These are phyloP conservation scores for Anguilla anguilla DNA, from an alignment of 2,797 vertebrate genomes.

Conservation along the genomic window DNA sequence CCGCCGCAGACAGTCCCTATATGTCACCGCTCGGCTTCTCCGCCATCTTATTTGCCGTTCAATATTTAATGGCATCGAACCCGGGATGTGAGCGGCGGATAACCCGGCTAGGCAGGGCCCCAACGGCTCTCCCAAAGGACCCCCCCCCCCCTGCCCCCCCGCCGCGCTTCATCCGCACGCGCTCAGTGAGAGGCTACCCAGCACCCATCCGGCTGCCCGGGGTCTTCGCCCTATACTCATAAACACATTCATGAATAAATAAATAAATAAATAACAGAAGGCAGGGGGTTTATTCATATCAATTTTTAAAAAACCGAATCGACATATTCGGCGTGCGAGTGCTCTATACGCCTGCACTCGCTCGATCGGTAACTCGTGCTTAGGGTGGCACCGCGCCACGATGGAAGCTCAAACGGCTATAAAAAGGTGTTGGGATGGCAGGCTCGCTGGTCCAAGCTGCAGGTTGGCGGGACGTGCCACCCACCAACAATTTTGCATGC, in stretches of 20 bases:
- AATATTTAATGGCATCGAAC: conserved; percentile 14
- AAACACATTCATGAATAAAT: conserved; percentile 1
- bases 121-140: background rate
- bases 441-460: too few relatives aligned
- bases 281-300: background rate
- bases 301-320: background rate
- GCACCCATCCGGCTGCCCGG: background rate
- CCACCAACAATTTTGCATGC: too few relatives aligned
- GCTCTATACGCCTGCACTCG: background rate
- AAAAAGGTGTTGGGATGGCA: too few relatives aligned
- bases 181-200: background rate
- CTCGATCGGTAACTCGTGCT: background rate
- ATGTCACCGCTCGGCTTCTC: background rate
- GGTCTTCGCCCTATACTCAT: background rate
- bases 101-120: background rate
- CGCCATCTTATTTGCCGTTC: background rate
- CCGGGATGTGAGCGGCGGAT: background rate
- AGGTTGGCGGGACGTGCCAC: too few relatives aligned
- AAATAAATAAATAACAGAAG: background rate
- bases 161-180: background rate
- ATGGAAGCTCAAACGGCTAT: background rate
- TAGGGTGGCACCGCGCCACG: too few relatives aligned
- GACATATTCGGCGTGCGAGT: background rate
- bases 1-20: background rate
- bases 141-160: background rate